These are phyloP conservation scores for Semnornis frantzii DNA, from an alignment of 2,113 vertebrate species.

Conservation along the genomic window DNA sequence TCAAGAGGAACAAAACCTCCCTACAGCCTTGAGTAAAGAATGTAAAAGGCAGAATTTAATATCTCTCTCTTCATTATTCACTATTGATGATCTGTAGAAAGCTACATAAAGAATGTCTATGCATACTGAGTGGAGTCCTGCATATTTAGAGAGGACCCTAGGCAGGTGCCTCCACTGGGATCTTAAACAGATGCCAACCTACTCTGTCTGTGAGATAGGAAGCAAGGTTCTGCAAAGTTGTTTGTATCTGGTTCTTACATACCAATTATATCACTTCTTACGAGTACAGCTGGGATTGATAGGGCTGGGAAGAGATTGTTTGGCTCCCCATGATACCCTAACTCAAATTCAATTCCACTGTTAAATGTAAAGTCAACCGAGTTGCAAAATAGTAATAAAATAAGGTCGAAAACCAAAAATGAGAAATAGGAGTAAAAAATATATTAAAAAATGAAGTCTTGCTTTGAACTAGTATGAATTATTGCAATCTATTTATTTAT, in stretches of 20 bases:
- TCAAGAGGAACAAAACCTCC: slow-evolving; percentile 15
- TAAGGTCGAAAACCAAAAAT: slow-evolving; percentile 18
- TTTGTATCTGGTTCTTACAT: neutral
- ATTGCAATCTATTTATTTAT: neutral
- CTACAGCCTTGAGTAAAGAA: slow-evolving; percentile 33
- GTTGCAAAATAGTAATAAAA: slow-evolving; percentile 1
- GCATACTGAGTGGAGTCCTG: slow-evolving; percentile 6
- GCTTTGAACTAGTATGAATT: slow-evolving; percentile 22
- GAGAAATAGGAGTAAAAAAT: neutral
- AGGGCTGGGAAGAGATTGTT: slow-evolving; percentile 1
- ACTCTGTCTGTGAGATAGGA: neutral
- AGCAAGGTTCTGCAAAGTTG: neutral
- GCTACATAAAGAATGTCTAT: neutral
- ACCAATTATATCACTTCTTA: slow-evolving; percentile 13
- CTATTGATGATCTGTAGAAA: slow-evolving; percentile 37
- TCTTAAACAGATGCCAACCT: slow-evolving; percentile 11
- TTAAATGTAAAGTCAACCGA: neutral
- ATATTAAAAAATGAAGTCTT: slow-evolving; percentile 30
- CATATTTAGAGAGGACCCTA: neutral
- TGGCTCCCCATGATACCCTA: slow-evolving; percentile 19
- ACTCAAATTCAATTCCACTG: neutral
- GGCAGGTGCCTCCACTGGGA: neutral
- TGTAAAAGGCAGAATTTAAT: slow-evolving; percentile 48
- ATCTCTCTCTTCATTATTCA: slow-evolving; percentile 32
- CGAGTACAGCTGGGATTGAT: slow-evolving; percentile 2